A percentile compares a stretch with the other conserved stretches of the same genome.
Evolutionary conservation across 1,140 invertebrate species (phyloP).

Genomic region (Ganaspis sp.): DNA sequence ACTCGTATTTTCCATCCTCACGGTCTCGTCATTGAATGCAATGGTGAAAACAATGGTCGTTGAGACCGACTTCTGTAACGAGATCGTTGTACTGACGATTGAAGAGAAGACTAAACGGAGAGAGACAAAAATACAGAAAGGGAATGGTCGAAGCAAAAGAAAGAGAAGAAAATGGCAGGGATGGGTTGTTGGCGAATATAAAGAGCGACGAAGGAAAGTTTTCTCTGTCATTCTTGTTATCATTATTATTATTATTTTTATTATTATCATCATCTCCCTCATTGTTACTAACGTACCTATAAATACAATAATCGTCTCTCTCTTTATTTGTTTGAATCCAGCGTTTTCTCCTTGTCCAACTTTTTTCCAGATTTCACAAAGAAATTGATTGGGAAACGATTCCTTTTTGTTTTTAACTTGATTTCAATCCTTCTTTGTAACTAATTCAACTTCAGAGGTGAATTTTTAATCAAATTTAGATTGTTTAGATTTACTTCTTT

Average conservation of each 20-base stretch:
- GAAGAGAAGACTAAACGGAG: constrained; percentile 49
- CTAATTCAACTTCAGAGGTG: background rate
- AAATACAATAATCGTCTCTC: constrained; percentile 63
- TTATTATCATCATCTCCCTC: constrained; percentile 55
- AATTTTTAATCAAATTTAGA: too few relatives aligned
- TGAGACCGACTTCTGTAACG: constrained; percentile 59
- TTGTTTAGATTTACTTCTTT: too few relatives aligned
- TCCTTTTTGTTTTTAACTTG: background rate
- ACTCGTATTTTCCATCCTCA: background rate
- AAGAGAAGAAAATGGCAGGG: constrained; percentile 19
- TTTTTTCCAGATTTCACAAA: constrained; percentile 18
- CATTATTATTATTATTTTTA: constrained; percentile 56
- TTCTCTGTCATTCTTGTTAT: constrained; percentile 54
- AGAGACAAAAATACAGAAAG: constrained; percentile 3
- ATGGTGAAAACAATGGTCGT: constrained; percentile 58
- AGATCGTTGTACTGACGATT: constrained; percentile 59
- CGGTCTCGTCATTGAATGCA: constrained; percentile 45
- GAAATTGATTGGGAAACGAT: constrained; percentile 11
- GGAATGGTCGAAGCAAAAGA: constrained; percentile 32
- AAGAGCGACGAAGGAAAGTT: constrained; percentile 56
- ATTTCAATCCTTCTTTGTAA: background rate
- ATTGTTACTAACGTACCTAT: constrained; percentile 64
- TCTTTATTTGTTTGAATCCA: constrained; percentile 51
- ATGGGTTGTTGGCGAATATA: constrained; percentile 42
- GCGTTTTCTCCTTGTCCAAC: constrained; percentile 29